Evolutionary conservation across 2,797 vertebrate genomes (phyloP).

Genomic region (Sebastiscus albofasciatus): DNA sequence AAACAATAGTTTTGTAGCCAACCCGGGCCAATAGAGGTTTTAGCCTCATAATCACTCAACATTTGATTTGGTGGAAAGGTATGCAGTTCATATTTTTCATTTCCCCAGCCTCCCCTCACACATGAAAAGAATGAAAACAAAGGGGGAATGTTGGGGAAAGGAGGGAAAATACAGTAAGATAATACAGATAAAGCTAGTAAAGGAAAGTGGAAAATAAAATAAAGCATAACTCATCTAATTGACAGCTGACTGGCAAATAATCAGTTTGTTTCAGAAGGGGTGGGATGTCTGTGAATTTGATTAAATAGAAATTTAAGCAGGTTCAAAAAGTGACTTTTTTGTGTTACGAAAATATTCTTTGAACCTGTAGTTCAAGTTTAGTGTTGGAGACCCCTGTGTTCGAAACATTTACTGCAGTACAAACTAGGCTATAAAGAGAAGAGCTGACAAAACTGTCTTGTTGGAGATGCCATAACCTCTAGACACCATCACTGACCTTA

Average conservation of each 20-base stretch:
- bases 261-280: no score
- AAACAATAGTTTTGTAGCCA: neutral
- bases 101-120: constrained; percentile 27
- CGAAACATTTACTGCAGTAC: neutral
- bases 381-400: no score
- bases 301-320: no score
- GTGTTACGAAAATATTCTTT: no score
- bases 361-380: no score
- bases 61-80: constrained; percentile 59
- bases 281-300: no score
- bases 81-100: constrained; percentile 44
- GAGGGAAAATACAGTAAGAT: neutral
- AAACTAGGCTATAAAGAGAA: neutral
- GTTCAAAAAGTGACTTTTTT: no score
- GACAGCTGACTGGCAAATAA: no score
- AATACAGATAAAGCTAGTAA: neutral
- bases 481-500: neutral
- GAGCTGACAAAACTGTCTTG: neutral
- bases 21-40: neutral
- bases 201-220: neutral
- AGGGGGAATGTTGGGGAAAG: neutral
- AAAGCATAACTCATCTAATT: no score
- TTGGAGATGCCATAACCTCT: neutral
- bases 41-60: constrained; percentile 21
- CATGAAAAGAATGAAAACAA: constrained; percentile 46